Conservation (phyloP, 2,113 vertebrate genomes). For the Colinus virginianus region DNA sequence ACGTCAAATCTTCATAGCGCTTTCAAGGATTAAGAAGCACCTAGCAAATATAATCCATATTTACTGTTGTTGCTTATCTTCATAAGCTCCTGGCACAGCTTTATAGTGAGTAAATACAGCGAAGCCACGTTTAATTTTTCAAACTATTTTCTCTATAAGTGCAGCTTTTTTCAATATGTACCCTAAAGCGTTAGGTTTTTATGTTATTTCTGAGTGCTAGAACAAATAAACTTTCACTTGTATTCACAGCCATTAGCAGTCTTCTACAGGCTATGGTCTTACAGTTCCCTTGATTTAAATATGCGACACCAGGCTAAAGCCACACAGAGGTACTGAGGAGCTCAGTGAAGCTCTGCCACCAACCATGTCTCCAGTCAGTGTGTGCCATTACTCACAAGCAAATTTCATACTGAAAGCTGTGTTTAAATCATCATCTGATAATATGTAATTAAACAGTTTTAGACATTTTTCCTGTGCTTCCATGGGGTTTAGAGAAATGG, state of each 20-base stretch:
- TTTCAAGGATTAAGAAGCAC: not conserved
- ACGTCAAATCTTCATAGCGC: not conserved
- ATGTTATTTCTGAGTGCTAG: not conserved
- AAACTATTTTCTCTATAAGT: accelerated
- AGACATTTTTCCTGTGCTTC: accelerated
- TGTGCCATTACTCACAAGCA: not conserved
- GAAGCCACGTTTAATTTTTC: not conserved
- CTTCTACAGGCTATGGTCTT: not conserved
- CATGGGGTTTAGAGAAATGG: not conserved
- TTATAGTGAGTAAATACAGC: not conserved
- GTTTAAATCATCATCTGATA: not conserved
- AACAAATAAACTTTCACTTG: not conserved
- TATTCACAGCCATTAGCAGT: not conserved
- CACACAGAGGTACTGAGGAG: not conserved
- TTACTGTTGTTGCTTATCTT: not conserved
- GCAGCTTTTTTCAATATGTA: not conserved
- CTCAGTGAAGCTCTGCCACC: not conserved
- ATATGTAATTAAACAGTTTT: not conserved
- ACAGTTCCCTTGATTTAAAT: accelerated
- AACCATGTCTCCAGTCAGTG: accelerated
- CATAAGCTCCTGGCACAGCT: not conserved
- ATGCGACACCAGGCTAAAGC: accelerated
- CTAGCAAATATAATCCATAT: not conserved
- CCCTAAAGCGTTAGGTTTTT: not conserved
- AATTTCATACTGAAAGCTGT: not conserved